Conservation (phyloP, 2,797 vertebrate species). For the Cetoscarus ocellatus region DNA sequence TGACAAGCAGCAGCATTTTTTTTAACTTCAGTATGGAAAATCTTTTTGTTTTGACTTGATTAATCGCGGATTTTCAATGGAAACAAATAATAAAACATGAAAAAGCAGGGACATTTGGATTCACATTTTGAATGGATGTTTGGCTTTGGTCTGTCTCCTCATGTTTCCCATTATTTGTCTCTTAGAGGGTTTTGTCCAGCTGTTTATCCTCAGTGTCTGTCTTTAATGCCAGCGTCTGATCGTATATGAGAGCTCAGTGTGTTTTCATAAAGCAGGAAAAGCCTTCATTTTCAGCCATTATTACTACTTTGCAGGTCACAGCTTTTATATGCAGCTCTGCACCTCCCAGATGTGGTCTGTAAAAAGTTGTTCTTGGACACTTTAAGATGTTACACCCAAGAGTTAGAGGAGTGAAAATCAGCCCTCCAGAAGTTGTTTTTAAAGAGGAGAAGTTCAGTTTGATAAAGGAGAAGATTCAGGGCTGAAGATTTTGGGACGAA, state of each 20-base stretch:
- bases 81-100: not conserved
- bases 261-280: constrained; percentile 32
- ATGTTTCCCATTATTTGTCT: constrained; percentile 14
- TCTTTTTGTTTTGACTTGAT: not conserved
- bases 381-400: constrained; percentile 39
- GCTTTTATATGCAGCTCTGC: constrained; percentile 25
- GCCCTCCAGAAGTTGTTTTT: constrained; percentile 1
- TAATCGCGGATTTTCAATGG: not conserved
- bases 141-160: not conserved
- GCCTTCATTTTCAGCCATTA: constrained; percentile 54
- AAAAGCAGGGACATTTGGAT: not conserved
- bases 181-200: constrained; percentile 22
- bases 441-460: constrained; percentile 9
- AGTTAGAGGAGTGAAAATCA: constrained; percentile 7
- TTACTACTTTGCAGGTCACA: constrained; percentile 48
- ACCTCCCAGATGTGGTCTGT: constrained; percentile 56
- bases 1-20: not conserved
- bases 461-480: constrained; percentile 24
- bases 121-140: constrained; percentile 1
- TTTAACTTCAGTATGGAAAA: not conserved
- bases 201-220: constrained; percentile 35
- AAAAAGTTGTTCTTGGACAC: constrained; percentile 26
- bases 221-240: constrained; percentile 39
- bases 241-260: constrained; percentile 16
- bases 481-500: no score